A percentile compares a stretch with the other conserved stretches of the same genome.
Conservation (phyloP, 2,888 invertebrate genomes). For the Apamea anceps region DNA sequence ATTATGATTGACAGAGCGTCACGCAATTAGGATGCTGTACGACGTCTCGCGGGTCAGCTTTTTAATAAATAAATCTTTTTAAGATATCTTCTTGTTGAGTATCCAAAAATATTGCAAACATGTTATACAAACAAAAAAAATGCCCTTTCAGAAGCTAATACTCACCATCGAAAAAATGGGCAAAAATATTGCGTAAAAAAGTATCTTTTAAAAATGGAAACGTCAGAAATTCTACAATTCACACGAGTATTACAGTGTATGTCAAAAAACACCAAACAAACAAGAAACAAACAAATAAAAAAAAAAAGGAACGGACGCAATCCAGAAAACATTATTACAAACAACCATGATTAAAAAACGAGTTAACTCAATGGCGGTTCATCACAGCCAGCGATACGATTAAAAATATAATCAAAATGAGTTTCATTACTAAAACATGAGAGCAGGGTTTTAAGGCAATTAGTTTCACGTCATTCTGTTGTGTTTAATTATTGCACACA, state of each 20-base stretch:
- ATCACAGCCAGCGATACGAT: conserved; percentile 43
- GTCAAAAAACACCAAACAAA: background rate
- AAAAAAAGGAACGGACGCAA: background rate
- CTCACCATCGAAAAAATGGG: background rate
- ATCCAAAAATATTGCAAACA: too few relatives aligned
- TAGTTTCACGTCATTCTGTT: conserved; percentile 82
- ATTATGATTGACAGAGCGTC: too few relatives aligned
- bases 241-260: background rate
- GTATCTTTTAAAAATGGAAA: background rate
- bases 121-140: too few relatives aligned
- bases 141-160: too few relatives aligned
- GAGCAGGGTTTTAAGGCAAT: conserved; percentile 79
- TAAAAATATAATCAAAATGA: conserved; percentile 63
- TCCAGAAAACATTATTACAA: conserved; percentile 17
- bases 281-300: too few relatives aligned
- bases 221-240: background rate
- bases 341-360: conserved; percentile 44
- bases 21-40: too few relatives aligned
- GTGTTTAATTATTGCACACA: conserved; percentile 88
- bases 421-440: conserved; percentile 67
- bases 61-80: too few relatives aligned
- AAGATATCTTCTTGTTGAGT: too few relatives aligned
- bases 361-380: conserved; percentile 43
- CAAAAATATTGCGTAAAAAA: background rate
- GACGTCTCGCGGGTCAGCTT: too few relatives aligned